Base-by-base conservation (phyloP, 2,113 vertebrate genomes). In the Erpornis zantholeuca region DNA sequence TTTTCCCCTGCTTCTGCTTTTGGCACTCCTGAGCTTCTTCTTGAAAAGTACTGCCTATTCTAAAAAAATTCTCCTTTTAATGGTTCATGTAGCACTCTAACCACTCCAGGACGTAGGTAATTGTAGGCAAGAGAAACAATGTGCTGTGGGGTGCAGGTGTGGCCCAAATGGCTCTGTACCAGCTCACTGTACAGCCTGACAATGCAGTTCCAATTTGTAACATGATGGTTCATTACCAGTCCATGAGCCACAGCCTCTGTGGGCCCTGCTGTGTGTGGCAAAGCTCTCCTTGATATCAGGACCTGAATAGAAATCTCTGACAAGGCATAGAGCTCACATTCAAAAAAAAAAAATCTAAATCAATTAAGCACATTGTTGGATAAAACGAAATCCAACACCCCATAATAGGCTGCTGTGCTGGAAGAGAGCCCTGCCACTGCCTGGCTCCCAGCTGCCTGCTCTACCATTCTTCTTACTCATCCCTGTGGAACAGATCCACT, bases 101-200 rank as follows among this genome's bases (percentile, higher is more conserved):
- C 35, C 15, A 27, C 85, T 92, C 85, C 94, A 96, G 76, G 88
- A 83, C 78, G 80, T 64, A 59, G 47, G 31, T 70, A 81, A 86
- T 60, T 91, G 64, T 14, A 90, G 71, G 78, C 42, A 65, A 85
- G 80, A 81, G 65, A n/a, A 91, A 86, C 93, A 96, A 88, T 70
- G 75, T 66, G 61, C 72, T n/a, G 21, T 20, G 53, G 59, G 35
- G 75, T 76, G 72, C 72, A 86, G 89, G 92, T 68, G 89, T 64
- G 64, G 72, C 25, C 57, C 18, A 53, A 85, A 42, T 17, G 61
- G 68, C 71, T 80, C 90, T 17, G 12, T 50, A 66, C 61, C 42
- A 81, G 42, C 38, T 82, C 12, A n/a, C 31, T 56, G 84, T 15
- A 52, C 64, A 86, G 44, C 64, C 61, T 70, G 75, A 82, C 78